These are phyloP conservation scores for Drosophila barbarae DNA, from an alignment of 2,888 invertebrate species.

Conservation along the genomic window DNA sequence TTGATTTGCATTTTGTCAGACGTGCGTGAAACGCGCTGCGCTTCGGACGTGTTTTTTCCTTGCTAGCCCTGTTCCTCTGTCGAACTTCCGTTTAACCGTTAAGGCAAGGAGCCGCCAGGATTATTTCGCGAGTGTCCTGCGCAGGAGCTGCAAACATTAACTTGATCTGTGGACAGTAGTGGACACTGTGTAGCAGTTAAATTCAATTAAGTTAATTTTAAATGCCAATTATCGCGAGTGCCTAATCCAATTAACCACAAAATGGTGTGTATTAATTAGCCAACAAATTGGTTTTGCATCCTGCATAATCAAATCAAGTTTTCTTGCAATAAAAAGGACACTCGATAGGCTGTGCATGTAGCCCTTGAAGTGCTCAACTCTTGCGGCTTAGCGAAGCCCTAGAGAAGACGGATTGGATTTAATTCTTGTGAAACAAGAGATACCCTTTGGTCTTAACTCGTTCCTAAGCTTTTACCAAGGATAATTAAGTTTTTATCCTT, in stretches of 20 bases:
- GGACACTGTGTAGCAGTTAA: slow-evolving; percentile 15
- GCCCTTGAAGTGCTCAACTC: slow-evolving; percentile 49
- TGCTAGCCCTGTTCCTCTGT: slow-evolving; percentile 14
- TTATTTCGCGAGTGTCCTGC: slow-evolving; percentile 44
- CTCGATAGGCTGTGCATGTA: slow-evolving; percentile 29
- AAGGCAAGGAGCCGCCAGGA: slow-evolving; percentile 14
- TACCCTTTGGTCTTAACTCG: slow-evolving; percentile 12
- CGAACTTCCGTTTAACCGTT: neutral
- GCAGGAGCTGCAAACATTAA: slow-evolving; percentile 10
- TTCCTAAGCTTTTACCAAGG: slow-evolving; percentile 6
- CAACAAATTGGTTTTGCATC: slow-evolving; percentile 15
- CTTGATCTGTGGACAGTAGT: slow-evolving; percentile 5
- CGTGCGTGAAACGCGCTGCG: slow-evolving; percentile 76
- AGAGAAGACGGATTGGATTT: slow-evolving; percentile 15
- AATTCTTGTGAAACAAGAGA: slow-evolving; percentile 14
- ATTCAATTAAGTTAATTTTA: slow-evolving; percentile 43
- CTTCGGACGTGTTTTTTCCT: slow-evolving; percentile 77
- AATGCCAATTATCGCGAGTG: slow-evolving; percentile 62
- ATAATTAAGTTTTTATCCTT: slow-evolving; percentile 4
- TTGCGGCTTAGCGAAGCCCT: slow-evolving; percentile 39
- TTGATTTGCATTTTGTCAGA: slow-evolving; percentile 73
- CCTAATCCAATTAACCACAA: slow-evolving; percentile 71
- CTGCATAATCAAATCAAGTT: slow-evolving; percentile 35
- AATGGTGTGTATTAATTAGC: slow-evolving; percentile 71
- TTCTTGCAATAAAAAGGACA: slow-evolving; percentile 30